Percentiles rank a stretch among this genome's conserved stretches.
phyloP scores from a whole-genome alignment of 2,797 vertebrate genomes.

The Buceros bicornis region DNA sequence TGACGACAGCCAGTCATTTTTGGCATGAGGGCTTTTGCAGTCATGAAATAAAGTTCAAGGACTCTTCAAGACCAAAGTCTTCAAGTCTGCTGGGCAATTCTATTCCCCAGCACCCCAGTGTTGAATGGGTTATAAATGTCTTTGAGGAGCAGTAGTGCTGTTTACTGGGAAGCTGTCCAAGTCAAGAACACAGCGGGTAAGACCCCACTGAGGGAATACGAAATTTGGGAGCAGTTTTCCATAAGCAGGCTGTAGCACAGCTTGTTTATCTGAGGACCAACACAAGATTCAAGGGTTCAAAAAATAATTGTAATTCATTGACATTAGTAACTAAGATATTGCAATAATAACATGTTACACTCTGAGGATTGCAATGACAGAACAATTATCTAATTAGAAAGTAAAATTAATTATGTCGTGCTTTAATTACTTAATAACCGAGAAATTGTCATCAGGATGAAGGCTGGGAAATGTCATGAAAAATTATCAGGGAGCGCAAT shows the following conservation, averaged over 20 bases:
- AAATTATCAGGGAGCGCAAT: neutral
- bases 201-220: neutral
- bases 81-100: neutral
- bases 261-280: neutral
- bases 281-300: neutral
- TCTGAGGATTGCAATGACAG: neutral
- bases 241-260: neutral
- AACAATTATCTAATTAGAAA: constrained; percentile 43
- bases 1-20: neutral
- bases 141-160: neutral
- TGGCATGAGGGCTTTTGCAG: neutral
- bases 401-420: neutral
- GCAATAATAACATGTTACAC: neutral
- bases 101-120: neutral
- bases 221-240: neutral
- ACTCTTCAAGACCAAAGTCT: neutral
- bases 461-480: neutral
- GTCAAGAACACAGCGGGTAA: neutral
- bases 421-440: constrained; percentile 17
- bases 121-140: neutral
- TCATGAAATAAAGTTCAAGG: neutral
- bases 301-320: neutral
- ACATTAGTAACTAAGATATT: neutral
- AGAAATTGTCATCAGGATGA: constrained; percentile 20
- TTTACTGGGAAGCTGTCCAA: neutral